These are phyloP conservation scores for Argyresthia albistria DNA, from an alignment of 2,888 invertebrate species.

Conservation along the genomic window DNA sequence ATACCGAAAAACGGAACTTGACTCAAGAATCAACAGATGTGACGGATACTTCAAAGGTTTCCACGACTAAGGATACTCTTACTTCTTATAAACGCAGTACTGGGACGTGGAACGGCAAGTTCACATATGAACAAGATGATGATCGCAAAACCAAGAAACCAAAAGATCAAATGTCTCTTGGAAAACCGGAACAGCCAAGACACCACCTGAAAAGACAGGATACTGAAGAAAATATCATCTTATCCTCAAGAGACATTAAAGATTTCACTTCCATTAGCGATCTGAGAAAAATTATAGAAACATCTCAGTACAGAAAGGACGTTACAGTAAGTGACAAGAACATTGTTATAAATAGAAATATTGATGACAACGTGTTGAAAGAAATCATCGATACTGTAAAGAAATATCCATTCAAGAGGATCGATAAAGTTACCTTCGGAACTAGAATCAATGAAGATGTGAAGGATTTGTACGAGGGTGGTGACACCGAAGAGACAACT, in stretches of 20 bases:
- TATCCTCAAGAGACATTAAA: constrained; percentile 61
- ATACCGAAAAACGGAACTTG: constrained; percentile 59
- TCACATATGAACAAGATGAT: constrained; percentile 62
- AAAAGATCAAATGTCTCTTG: constrained; percentile 56
- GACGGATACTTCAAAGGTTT: constrained; percentile 29
- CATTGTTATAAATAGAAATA: constrained; percentile 59
- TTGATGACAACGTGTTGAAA: constrained; percentile 55
- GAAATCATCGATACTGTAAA: constrained; percentile 65
- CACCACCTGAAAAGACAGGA: constrained; percentile 61
- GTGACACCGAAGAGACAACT: constrained; percentile 53
- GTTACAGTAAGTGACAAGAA: constrained; percentile 60
- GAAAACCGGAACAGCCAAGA: constrained; percentile 48
- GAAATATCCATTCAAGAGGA: constrained; percentile 64
- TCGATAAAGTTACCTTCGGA: constrained; percentile 66
- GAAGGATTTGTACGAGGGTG: constrained; percentile 65
- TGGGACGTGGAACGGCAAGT: constrained; percentile 73
- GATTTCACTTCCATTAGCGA: constrained; percentile 65
- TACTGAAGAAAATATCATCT: constrained; percentile 61
- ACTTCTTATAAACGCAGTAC: constrained; percentile 61
- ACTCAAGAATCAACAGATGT: constrained; percentile 44
- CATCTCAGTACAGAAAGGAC: constrained; percentile 53
- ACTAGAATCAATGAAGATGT: constrained; percentile 73
- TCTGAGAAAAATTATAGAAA: constrained; percentile 56
- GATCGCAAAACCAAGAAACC: constrained; percentile 47
- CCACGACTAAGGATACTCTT: constrained; percentile 30